A percentile compares a stretch with the other conserved stretches of the same genome.
Evolutionary conservation across 2,113 vertebrate species (phyloP).

Genomic region (Ovis aries): DNA sequence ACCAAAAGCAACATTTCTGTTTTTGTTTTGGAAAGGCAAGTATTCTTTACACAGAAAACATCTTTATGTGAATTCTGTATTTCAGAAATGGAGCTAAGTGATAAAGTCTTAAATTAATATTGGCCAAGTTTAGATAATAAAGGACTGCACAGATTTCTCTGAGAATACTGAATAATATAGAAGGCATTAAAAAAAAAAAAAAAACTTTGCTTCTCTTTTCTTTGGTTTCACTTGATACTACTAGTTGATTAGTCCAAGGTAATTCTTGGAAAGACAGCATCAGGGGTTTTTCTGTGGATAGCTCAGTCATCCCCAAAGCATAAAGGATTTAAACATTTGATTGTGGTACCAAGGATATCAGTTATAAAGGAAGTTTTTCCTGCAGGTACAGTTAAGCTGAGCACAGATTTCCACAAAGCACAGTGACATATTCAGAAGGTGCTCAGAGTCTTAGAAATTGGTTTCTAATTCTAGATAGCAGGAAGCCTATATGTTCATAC

Average conservation of each 20-base stretch:
- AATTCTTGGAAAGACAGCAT: neutral
- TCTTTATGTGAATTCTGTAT: conserved; percentile 60
- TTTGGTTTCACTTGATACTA: neutral
- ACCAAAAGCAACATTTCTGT: conserved; percentile 23
- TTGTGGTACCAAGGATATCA: conserved; percentile 3
- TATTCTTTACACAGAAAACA: conserved; percentile 57
- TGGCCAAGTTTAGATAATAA: neutral
- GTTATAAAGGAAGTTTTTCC: neutral
- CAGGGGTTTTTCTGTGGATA: neutral
- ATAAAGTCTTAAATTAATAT: neutral
- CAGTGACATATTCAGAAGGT: neutral
- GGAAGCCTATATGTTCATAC: neutral
- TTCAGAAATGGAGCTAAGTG: conserved; percentile 22
- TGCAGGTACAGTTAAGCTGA: neutral
- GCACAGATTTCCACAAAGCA: neutral
- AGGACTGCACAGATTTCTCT: neutral
- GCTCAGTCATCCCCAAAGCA: neutral
- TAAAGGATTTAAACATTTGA: neutral
- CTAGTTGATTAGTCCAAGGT: neutral
- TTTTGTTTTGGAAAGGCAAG: neutral
- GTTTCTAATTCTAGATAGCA: conserved; percentile 29
- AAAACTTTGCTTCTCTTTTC: neutral
- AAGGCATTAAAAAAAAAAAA: neutral
- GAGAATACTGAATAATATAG: neutral
- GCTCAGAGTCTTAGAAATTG: conserved; percentile 10